These are phyloP conservation scores for Microplitis manilae DNA, from an alignment of 2,888 invertebrate genomes.

Conservation along the genomic window DNA sequence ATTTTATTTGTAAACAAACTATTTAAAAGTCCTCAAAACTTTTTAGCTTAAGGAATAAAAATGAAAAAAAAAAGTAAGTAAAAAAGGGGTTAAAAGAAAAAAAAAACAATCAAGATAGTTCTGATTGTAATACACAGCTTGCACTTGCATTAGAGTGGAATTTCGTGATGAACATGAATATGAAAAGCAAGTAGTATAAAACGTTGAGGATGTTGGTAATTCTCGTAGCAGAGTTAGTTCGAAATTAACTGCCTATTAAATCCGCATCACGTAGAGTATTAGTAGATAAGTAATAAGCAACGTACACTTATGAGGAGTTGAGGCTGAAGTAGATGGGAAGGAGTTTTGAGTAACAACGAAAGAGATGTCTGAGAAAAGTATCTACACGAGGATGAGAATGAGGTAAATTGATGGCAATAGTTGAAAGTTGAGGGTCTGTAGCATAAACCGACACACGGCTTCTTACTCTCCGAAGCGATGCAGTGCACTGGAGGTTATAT, in stretches of 20 bases:
- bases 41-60: not conserved
- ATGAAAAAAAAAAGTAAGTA: not conserved
- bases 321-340: not conserved
- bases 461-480: not conserved
- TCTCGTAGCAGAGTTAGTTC: not conserved
- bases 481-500: not conserved
- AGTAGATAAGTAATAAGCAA: not conserved
- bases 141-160: conserved; percentile 1
- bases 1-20: not conserved
- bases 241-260: conserved; percentile 36
- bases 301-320: not conserved
- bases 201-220: conserved; percentile 7
- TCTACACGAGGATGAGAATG: not conserved
- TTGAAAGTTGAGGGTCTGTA: conserved; percentile 6
- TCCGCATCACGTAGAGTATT: conserved; percentile 25
- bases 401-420: not conserved
- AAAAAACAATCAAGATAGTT: conserved; percentile 11
- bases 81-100: not conserved
- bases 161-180: not conserved
- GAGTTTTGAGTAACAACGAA: not conserved
- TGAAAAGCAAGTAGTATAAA: not conserved
- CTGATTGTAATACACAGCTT: conserved; percentile 12
- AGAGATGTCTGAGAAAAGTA: not conserved
- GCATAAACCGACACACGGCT: conserved; percentile 4
- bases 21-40: not conserved